Conservation (phyloP, 1,140 invertebrate genomes). For the Ganaspis sp. region DNA sequence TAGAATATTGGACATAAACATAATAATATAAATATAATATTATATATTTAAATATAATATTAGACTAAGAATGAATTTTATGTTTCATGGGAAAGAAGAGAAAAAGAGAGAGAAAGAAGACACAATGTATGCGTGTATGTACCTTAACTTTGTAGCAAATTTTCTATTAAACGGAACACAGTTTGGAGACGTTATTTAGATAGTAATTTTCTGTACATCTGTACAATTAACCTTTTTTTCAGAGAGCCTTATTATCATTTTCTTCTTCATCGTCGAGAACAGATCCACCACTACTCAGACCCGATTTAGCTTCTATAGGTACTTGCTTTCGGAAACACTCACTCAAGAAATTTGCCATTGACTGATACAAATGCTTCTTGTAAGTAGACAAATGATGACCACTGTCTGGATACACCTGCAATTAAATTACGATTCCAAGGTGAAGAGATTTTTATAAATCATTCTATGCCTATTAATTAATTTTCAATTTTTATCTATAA, state of each 20-base stretch:
- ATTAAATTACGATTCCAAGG: not conserved
- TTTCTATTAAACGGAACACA: slow-evolving; percentile 20
- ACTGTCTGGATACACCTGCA: slow-evolving; percentile 1
- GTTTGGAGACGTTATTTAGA: not conserved
- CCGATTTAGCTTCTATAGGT: slow-evolving; percentile 1
- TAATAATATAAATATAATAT: no score
- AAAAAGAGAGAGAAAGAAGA: not conserved
- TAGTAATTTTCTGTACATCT: not conserved
- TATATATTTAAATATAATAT: no score
- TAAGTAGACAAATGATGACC: slow-evolving; percentile 7
- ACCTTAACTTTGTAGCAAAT: slow-evolving; percentile 47
- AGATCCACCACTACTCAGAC: not conserved
- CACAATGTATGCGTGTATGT: not conserved
- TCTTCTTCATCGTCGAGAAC: not conserved
- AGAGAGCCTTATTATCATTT: slow-evolving; percentile 15
- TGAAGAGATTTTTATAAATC: no score
- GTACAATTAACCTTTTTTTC: not conserved
- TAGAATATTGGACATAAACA: no score
- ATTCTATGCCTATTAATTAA: no score
- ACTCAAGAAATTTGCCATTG: slow-evolving; percentile 24
- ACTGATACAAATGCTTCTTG: slow-evolving; percentile 1
- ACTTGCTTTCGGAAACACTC: slow-evolving; percentile 15
- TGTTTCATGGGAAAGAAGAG: not conserved
- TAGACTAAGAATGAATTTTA: no score
- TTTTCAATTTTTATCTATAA: no score